Evolutionary conservation across 2,888 invertebrate genomes (phyloP).

Genomic region (Drosophila testacea): DNA sequence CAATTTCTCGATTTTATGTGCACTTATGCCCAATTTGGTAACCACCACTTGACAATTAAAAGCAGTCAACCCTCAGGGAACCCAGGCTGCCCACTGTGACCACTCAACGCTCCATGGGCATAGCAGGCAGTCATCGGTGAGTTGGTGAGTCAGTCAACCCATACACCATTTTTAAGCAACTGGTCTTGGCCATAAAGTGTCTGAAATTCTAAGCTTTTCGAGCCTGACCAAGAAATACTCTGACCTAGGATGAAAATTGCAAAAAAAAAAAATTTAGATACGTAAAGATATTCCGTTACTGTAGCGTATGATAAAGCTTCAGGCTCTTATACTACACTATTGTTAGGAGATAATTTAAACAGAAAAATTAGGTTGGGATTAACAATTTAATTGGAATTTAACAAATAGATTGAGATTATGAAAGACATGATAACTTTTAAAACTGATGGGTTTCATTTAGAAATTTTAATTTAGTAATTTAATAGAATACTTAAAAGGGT

Average conservation of each 20-base stretch:
- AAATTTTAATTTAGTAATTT: too few species aligned
- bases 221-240: constrained; percentile 9
- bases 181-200: constrained; percentile 40
- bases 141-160: constrained; percentile 43
- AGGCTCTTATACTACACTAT: too few species aligned
- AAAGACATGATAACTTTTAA: too few species aligned
- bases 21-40: constrained; percentile 39
- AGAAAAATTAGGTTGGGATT: too few species aligned
- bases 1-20: constrained; percentile 33
- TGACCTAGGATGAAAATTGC: background rate
- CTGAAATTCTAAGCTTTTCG: constrained; percentile 11
- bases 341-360: too few species aligned
- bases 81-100: constrained; percentile 60
- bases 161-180: constrained; percentile 21
- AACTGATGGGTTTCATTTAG: too few species aligned
- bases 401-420: too few species aligned
- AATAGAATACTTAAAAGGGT: too few species aligned
- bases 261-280: too few species aligned
- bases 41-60: constrained; percentile 41
- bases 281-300: too few species aligned
- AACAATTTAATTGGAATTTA: too few species aligned
- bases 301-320: too few species aligned
- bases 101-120: constrained; percentile 45
- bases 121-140: constrained; percentile 19
- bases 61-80: constrained; percentile 22